Percentiles rank a stretch among this genome's conserved stretches.
Evolutionary conservation across 2,113 vertebrate genomes (phyloP).

Genomic region (Zootoca vivipara): DNA sequence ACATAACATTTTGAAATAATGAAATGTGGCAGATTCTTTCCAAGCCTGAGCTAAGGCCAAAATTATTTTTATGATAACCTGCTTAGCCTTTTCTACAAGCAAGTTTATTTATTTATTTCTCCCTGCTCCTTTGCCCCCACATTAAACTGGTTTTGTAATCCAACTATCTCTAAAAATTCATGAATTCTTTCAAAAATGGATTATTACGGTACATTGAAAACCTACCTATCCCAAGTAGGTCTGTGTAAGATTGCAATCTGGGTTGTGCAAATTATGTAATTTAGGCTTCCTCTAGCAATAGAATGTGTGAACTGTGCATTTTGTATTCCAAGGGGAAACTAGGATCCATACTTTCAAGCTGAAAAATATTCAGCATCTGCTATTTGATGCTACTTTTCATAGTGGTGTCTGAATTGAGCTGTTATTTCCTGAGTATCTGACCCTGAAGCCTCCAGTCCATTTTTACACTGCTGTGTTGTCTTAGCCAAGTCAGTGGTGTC

Average conservation of each 20-base stretch:
- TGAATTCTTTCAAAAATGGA: not conserved
- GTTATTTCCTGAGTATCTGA: conserved; percentile 22
- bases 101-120: not conserved
- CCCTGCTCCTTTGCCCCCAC: not conserved
- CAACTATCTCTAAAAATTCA: not conserved
- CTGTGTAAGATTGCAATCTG: not conserved
- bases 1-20: conserved; percentile 28
- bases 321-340: not conserved
- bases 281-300: not conserved
- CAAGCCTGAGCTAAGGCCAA: conserved; percentile 26
- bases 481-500: conserved; percentile 33
- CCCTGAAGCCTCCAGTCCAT: not conserved
- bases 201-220: conserved; percentile 4
- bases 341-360: not conserved
- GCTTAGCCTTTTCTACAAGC: conserved; percentile 17
- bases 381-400: conserved; percentile 13
- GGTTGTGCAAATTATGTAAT: not conserved
- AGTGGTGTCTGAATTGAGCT: not conserved
- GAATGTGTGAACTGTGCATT: not conserved
- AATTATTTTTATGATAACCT: conserved; percentile 29
- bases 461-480: not conserved
- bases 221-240: not conserved
- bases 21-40: conserved; percentile 19
- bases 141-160: not conserved
- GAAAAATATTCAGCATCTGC: not conserved